A percentile compares a stretch with the other conserved stretches of the same genome.
These are phyloP conservation scores for Dendrocopos noguchii DNA, from an alignment of 2,113 vertebrate species.

Conservation along the genomic window DNA sequence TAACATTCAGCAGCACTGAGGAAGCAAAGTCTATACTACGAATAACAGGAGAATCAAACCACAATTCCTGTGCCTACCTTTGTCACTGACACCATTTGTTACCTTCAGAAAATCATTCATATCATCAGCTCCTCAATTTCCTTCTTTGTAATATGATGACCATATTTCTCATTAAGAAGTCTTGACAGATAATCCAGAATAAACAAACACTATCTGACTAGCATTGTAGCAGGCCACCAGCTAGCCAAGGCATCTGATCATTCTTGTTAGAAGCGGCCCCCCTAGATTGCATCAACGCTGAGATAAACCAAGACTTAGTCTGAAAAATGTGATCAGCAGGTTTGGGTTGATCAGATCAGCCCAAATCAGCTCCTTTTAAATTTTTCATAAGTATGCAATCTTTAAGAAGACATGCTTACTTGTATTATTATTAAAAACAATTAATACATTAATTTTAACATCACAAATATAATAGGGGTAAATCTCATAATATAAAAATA, in stretches of 20 bases:
- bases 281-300: neutral
- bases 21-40: neutral
- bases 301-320: neutral
- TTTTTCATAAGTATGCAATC: neutral
- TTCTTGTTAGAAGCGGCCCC: neutral
- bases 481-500: neutral
- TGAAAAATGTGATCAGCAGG: neutral
- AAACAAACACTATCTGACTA: neutral
- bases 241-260: neutral
- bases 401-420: neutral
- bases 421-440: neutral
- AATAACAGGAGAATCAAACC: neutral
- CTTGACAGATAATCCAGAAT: neutral
- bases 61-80: neutral
- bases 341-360: neutral
- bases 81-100: neutral
- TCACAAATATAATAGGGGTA: neutral
- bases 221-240: rapidly evolving
- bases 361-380: neutral
- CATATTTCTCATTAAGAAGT: neutral
- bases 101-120: neutral
- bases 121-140: neutral
- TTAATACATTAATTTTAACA: neutral
- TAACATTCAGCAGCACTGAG: neutral
- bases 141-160: neutral